Evolutionary conservation across 2,888 invertebrate species (phyloP), one percentile per base, ranked within the genome.

Genomic region (Paralinhomoeus sp.): DNA sequence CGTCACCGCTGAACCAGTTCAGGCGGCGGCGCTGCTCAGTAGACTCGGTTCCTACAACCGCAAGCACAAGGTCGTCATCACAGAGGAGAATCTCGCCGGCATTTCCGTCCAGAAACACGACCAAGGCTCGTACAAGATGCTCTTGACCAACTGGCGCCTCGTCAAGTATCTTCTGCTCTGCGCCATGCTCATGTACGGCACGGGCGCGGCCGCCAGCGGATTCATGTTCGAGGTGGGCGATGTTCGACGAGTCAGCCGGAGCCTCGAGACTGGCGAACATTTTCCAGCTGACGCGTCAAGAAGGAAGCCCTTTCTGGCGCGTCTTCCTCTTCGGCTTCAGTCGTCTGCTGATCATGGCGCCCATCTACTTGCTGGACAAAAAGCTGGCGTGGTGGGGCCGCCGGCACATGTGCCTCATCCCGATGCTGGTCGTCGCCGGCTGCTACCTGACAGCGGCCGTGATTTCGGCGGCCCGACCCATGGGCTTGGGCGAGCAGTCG

Each of bases 171-270:
- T 35, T 7, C 9, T 43, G 2, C 27, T 33, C 5, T 17, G 31
- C 13, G 9, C 39, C 15, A 9, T 40, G 21, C 17, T 5, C 18
- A 9, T 33, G 17, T 22, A 35, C 20, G 35, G 37, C 27, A 20
- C 44, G 3, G 33, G 24, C 9, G 17, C 12, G 3, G 35, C 40
- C 7, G 38, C 37, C 15, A 38, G 13, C 15, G 37, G 27, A 3
- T 44, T 40, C 24, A 12, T 46, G 3, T 45, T 39, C 33, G 20
- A 46, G n/a, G 22, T 43, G 27, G 27, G 27, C n/a, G n/a, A n/a
- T n/a, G n/a, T n/a, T n/a, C n/a, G n/a, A n/a, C n/a, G n/a, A n/a
- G n/a, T n/a, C n/a, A n/a, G n/a, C n/a, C n/a, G n/a, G n/a, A n/a
- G n/a, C n/a, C n/a, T n/a, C n/a, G n/a, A n/a, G n/a, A n/a, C n/a